A percentile compares a stretch with the other conserved stretches of the same genome.
Evolutionary conservation across 1,140 invertebrate species (phyloP).

Genomic region (Galleria mellonella): DNA sequence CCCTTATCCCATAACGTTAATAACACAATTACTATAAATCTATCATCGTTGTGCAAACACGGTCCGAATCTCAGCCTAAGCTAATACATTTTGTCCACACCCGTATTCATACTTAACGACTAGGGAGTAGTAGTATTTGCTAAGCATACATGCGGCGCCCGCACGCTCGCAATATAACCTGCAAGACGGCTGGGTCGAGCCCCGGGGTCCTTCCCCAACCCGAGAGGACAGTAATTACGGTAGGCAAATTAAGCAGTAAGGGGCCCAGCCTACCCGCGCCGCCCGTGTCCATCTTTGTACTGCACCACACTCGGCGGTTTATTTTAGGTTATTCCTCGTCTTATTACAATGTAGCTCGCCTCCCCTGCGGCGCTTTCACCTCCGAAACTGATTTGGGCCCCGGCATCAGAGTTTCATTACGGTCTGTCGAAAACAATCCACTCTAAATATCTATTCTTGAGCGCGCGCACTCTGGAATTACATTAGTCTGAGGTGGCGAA

Average conservation of each 20-base stretch:
- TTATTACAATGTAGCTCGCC: conserved; percentile 70
- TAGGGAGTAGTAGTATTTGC: conserved; percentile 70
- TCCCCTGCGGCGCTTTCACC: conserved; percentile 68
- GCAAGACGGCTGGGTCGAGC: conserved; percentile 63
- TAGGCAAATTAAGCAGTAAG: conserved; percentile 76
- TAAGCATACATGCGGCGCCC: conserved; percentile 64
- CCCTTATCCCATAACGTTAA: conserved; percentile 74
- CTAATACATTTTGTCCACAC: conserved; percentile 73
- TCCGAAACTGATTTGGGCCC: conserved; percentile 66
- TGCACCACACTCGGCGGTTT: conserved; percentile 50
- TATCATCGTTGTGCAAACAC: conserved; percentile 71
- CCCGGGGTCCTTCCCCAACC: conserved; percentile 58
- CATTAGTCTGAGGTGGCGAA: conserved; percentile 74
- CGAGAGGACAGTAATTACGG: conserved; percentile 75
- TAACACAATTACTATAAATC: conserved; percentile 75
- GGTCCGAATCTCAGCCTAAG: conserved; percentile 72
- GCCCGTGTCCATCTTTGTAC: conserved; percentile 68
- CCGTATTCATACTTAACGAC: conserved; percentile 72
- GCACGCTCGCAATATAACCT: conserved; percentile 68
- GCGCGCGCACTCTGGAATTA: conserved; percentile 67
- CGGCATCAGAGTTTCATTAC: conserved; percentile 72
- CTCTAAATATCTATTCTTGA: conserved; percentile 74
- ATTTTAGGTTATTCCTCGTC: conserved; percentile 71
- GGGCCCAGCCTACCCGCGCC: conserved; percentile 38
- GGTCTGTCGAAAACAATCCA: conserved; percentile 74